phyloP scores from a whole-genome alignment of 2,888 invertebrate genomes.

The Scaeva pyrastri region DNA sequence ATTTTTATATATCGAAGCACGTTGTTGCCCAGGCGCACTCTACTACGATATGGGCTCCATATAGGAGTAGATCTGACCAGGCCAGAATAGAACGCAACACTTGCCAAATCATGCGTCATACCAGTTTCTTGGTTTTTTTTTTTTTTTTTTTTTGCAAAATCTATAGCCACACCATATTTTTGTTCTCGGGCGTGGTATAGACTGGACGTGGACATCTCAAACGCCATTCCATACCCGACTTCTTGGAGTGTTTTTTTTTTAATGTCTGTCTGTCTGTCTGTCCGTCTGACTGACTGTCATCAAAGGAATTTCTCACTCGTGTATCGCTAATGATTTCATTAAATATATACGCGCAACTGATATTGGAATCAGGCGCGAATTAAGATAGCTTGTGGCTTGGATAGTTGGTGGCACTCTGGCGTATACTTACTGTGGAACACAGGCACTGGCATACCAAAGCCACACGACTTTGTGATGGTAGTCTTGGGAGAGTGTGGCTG shows the following conservation, averaged over 20 bases:
- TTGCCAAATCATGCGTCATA: constrained; percentile 72
- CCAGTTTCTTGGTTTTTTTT: constrained; percentile 6
- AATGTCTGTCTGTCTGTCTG: constrained; percentile 32
- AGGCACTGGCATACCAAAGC: neutral
- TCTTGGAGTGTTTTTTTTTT: neutral
- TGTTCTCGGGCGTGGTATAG: constrained; percentile 63
- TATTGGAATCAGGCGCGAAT: constrained; percentile 67
- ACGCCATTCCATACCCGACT: constrained; percentile 40
- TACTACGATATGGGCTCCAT: too few relatives aligned
- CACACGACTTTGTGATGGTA: constrained; percentile 10
- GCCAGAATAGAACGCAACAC: constrained; percentile 48
- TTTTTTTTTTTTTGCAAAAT: neutral
- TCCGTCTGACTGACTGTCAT: constrained; percentile 58
- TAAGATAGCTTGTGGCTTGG: constrained; percentile 56
- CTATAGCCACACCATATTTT: constrained; percentile 52
- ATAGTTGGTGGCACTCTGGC: constrained; percentile 13
- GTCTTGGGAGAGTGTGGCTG: neutral
- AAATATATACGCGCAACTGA: constrained; percentile 68
- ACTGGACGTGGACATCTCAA: constrained; percentile 64
- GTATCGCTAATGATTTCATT: constrained; percentile 75
- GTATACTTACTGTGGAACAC: neutral
- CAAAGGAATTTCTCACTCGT: constrained; percentile 70
- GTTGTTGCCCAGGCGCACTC: neutral
- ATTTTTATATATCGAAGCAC: constrained; percentile 39
- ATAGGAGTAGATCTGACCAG: constrained; percentile 5